These are phyloP conservation scores for Auanema freiburgensis DNA, from an alignment of 2,888 invertebrate species.

Conservation along the genomic window DNA sequence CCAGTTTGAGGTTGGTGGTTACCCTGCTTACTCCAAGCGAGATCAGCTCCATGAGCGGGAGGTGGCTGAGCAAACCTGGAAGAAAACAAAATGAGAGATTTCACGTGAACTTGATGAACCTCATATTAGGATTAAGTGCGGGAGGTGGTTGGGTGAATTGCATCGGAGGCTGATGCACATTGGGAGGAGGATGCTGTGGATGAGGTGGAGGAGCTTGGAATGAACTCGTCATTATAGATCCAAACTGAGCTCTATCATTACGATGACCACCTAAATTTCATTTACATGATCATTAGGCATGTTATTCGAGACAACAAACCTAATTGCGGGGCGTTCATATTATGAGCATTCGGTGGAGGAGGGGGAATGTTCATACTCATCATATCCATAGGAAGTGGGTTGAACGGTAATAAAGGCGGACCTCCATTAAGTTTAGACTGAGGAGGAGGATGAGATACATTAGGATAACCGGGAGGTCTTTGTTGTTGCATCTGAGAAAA, in stretches of 20 bases:
- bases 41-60: conserved; percentile 3
- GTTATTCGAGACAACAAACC: not conserved
- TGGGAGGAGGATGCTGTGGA: no score
- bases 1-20: no score
- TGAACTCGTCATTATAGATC: conserved; percentile 15
- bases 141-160: conserved; percentile 23
- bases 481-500: conserved; percentile 3
- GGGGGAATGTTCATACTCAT: conserved; percentile 23
- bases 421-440: conserved; percentile 11
- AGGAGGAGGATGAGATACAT: conserved; percentile 1
- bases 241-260: conserved; percentile 9
- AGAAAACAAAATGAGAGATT: not conserved
- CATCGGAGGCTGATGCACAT: conserved; percentile 11
- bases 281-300: not conserved
- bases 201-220: conserved; percentile 9
- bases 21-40: no score
- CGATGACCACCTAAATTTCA: conserved; percentile 11
- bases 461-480: conserved; percentile 7
- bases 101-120: not conserved
- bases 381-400: conserved; percentile 17
- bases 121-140: conserved; percentile 11
- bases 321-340: conserved; percentile 7
- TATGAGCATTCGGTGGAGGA: conserved; percentile 7
- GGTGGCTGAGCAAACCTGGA: conserved; percentile 13
- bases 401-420: conserved; percentile 12